Base-by-base conservation (phyloP, 2,113 vertebrate genomes). In the Melanerpes aurifrons region DNA sequence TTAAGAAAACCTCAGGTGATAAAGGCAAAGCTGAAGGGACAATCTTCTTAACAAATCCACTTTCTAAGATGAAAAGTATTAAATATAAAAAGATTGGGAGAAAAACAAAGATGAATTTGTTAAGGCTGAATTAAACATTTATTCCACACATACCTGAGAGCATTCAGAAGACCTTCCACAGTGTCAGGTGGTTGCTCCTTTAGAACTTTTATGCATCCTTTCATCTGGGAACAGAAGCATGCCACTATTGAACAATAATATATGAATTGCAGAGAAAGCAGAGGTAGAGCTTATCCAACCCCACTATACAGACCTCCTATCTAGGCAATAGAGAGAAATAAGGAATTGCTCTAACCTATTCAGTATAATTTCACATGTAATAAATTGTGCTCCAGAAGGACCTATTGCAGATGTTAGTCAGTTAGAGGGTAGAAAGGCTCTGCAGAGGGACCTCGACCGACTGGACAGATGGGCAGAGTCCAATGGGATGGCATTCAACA, bases 121-220 rank as follows among this genome's bases (percentile, higher is more conserved):
- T 62, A 70, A 43, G 15, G 24, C 25, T 73, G 59, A 67, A 77
- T 82, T 9, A 35, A 71, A 54, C 19, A 56, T 40, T 61, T 37
- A 71, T 47, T 82, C 40, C 47, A 61, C n/a, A 97, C 98, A 78
- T 98, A 99, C 99, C 99, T 99, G 98, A 99, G 99, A 83, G 99
- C 99, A 63, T 99, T 99, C 92, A 99, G 98, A 93, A 99, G 98
- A 73, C 99, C 99, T 97, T 99, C 99, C 84, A 99, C 99, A 59
- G 98, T 99, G 96, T 99, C 99, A 15, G 98, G 98, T 32, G 99
- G 99, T 94, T 99, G 99, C n/a, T 99, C 99, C 97, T 99, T 99
- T 97, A 99, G 97, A 83, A 99, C 99, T 53, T 99, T 99, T 97
- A 99, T 99, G 98, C 99, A 99, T 93, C 99, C 99, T 97, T 99